Percentiles rank a stretch among this genome's conserved stretches.
phyloP scores from a whole-genome alignment of 2,113 vertebrate species.

The Murina feae region DNA sequence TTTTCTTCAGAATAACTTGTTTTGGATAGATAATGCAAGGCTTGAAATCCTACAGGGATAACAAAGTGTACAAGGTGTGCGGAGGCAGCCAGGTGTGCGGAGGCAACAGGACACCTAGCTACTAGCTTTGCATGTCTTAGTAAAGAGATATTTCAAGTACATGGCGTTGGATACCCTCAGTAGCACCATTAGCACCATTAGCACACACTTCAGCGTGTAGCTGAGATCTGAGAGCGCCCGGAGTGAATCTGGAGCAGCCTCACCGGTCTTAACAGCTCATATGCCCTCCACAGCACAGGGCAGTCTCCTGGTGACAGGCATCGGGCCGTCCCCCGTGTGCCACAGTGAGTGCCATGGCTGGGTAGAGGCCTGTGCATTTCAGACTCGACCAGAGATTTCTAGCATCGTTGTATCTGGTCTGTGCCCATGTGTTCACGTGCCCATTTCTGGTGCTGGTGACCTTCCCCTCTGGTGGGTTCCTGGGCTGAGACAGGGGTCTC shows the following conservation, averaged over 20 bases:
- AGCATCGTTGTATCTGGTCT: not conserved
- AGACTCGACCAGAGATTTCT: not conserved
- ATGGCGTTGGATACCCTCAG: not conserved
- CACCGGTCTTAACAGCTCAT: not conserved
- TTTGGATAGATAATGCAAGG: not conserved
- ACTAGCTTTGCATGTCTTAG: too few species aligned
- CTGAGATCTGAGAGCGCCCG: not conserved
- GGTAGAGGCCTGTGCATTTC: not conserved
- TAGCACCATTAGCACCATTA: too few species aligned
- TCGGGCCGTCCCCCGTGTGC: not conserved
- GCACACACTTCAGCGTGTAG: not conserved
- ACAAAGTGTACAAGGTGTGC: not conserved
- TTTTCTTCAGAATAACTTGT: not conserved
- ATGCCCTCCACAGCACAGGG: not conserved
- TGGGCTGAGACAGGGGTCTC: not conserved
- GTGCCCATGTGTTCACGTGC: rapidly evolving
- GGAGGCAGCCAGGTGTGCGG: not conserved
- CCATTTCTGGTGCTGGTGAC: not conserved
- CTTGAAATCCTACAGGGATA: not conserved
- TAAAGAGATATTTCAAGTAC: not conserved
- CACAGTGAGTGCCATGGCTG: not conserved
- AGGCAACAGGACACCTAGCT: not conserved
- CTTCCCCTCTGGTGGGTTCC: not conserved
- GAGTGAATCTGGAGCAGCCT: rapidly evolving
- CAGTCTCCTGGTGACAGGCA: not conserved